A percentile compares a stretch with the other conserved stretches of the same genome.
phyloP scores from a whole-genome alignment of 2,888 invertebrate genomes.

The Girardia tigrina region DNA sequence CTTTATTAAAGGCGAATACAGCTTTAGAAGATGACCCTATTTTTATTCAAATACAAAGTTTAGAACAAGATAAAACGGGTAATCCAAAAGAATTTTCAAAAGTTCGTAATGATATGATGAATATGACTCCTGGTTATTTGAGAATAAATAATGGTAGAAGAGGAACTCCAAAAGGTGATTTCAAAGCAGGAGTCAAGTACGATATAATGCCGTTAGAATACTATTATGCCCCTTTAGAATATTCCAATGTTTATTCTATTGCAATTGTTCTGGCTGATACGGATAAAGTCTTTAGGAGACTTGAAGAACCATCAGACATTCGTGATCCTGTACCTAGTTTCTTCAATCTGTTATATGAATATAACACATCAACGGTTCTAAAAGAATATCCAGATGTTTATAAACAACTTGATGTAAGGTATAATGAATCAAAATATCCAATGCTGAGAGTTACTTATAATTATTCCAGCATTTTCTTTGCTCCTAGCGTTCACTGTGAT shows the following conservation, averaged over 20 bases:
- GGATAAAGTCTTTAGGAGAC: constrained; percentile 43
- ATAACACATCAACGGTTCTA: constrained; percentile 42
- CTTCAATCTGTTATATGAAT: constrained; percentile 50
- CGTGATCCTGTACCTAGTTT: constrained; percentile 40
- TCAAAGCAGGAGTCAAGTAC: constrained; percentile 38
- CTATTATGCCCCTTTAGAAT: constrained; percentile 48
- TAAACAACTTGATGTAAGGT: constrained; percentile 44
- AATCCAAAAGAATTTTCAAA: constrained; percentile 45
- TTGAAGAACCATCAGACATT: constrained; percentile 40
- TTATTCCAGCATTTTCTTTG: constrained; percentile 50
- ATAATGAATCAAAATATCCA: constrained; percentile 42
- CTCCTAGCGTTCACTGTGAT: constrained; percentile 50
- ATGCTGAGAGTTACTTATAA: constrained; percentile 47
- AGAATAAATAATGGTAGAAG: constrained; percentile 37
- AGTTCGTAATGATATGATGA: constrained; percentile 45
- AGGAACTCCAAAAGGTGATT: constrained; percentile 38
- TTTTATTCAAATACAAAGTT: constrained; percentile 48
- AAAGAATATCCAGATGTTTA: constrained; percentile 41
- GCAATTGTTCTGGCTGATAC: constrained; percentile 49
- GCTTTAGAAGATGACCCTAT: constrained; percentile 50
- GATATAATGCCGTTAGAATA: constrained; percentile 42
- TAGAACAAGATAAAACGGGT: constrained; percentile 47
- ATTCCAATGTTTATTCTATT: constrained; percentile 48
- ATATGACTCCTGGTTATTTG: constrained; percentile 38
- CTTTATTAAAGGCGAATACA: constrained; percentile 48